phyloP scores from a whole-genome alignment of 2,113 vertebrate genomes.

The Lepus americanus region DNA sequence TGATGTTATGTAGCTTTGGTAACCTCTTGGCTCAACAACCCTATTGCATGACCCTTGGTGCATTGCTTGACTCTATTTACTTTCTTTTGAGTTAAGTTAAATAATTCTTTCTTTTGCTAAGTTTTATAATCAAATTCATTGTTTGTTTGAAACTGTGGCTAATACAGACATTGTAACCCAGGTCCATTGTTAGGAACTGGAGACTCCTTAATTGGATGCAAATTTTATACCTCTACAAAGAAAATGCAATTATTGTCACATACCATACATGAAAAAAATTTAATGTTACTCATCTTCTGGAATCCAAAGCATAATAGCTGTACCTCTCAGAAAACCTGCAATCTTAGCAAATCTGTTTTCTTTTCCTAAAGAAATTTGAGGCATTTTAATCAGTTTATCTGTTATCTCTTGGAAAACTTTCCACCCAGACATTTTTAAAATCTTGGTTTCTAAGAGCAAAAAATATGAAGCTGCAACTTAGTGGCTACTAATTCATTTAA shows the following conservation, averaged over 20 bases:
- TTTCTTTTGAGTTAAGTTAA: neutral
- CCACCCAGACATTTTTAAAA: slow-evolving; percentile 35
- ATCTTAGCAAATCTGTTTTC: slow-evolving; percentile 5
- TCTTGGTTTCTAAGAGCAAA: slow-evolving; percentile 69
- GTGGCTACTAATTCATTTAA: slow-evolving; percentile 82
- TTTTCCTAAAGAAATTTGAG: slow-evolving; percentile 48
- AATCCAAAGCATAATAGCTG: slow-evolving; percentile 24
- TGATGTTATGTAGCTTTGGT: slow-evolving; percentile 87
- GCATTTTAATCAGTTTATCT: slow-evolving; percentile 53
- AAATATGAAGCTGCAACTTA: slow-evolving; percentile 70
- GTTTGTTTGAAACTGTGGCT: neutral
- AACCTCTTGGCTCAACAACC: slow-evolving; percentile 80
- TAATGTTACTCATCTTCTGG: neutral
- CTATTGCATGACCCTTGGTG: neutral
- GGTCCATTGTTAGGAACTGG: neutral
- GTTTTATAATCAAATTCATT: neutral
- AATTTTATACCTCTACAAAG: neutral
- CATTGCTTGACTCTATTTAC: neutral
- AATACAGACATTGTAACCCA: neutral
- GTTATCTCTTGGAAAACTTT: slow-evolving; percentile 48
- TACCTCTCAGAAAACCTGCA: neutral
- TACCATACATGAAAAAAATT: neutral
- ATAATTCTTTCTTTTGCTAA: neutral
- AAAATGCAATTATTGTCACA: neutral
- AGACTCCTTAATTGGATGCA: neutral